Evolutionary conservation across 2,888 invertebrate species (phyloP), one percentile per base, ranked within the genome.

Genomic region (Dendrolimus pini): DNA sequence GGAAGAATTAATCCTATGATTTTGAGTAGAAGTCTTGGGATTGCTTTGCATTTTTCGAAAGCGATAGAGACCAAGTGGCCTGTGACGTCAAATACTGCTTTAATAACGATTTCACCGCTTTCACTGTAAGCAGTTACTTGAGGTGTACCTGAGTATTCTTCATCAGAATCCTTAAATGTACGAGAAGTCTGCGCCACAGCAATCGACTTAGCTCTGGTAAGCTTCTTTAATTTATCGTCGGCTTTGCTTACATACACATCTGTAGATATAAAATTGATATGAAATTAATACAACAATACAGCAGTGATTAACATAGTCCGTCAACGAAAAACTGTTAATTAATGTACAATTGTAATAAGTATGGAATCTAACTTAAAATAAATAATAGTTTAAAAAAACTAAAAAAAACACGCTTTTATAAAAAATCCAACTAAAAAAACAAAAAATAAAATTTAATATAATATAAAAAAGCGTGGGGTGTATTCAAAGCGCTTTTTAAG

Each of bases 1-100:
- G 73, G 70, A 41, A 69, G 41, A 58, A 68, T 67, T 13, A 72
- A 57, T 7, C 61, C 67, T n/a, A 76, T 54, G 12, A 75, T 56
- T 58, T 67, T 62, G 54, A 73, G 56, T 41, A 75, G 69, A 41
- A 66, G 59, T 55, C 65, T 60, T 42, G 75, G 75, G 53, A 67
- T 59, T 18, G 41, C 10, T 9, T 41, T 42, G 41, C 62, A 57
- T 52, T 58, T 60, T 1, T 13, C 10, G 55, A 75, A 60, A 9
- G 54, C 14, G 13, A 75, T 59, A 62, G 70, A 70, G 7, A 69
- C 57, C n/a, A 68, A 58, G 18, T 56, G 57, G 8, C 60, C 67
- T 53, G 41, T 53, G 13, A 41, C 2, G 61, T 70, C 65, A 47
- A 41, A 13, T 57, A 65, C 57, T 9, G 58, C 64, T 18, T 41